Conservation (phyloP, 2,888 invertebrate species). For the Euphydryas editha region DNA sequence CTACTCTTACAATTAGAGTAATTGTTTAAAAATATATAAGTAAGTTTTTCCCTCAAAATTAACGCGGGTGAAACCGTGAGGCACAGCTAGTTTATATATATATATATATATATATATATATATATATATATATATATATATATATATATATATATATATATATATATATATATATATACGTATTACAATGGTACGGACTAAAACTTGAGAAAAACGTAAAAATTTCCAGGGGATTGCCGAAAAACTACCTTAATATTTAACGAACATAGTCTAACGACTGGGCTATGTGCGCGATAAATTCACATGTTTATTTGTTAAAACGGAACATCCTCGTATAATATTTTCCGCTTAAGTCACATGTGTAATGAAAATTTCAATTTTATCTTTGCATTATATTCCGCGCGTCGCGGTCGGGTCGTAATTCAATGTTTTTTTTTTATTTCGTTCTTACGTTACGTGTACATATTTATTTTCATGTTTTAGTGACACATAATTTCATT, state of each 20-base stretch:
- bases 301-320: background rate
- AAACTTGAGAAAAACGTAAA: too few species aligned
- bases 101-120: too few species aligned
- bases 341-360: background rate
- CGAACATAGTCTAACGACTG: background rate
- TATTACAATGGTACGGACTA: too few species aligned
- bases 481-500: background rate
- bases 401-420: background rate
- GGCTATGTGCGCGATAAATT: background rate
- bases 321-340: background rate
- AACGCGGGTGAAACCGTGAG: too few species aligned
- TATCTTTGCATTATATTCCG: background rate
- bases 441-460: background rate
- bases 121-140: too few species aligned
- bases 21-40: too few species aligned
- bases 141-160: too few species aligned
- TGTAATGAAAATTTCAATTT: slow-evolving; percentile 3
- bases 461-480: background rate
- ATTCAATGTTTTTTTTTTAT: background rate
- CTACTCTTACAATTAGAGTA: too few species aligned
- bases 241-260: background rate
- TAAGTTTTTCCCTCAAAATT: too few species aligned
- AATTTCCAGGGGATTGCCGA: background rate
- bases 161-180: too few species aligned
- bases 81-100: too few species aligned